Conservation (phyloP, 64 coral and sea anemone species). For the Porites lutea region DNA sequence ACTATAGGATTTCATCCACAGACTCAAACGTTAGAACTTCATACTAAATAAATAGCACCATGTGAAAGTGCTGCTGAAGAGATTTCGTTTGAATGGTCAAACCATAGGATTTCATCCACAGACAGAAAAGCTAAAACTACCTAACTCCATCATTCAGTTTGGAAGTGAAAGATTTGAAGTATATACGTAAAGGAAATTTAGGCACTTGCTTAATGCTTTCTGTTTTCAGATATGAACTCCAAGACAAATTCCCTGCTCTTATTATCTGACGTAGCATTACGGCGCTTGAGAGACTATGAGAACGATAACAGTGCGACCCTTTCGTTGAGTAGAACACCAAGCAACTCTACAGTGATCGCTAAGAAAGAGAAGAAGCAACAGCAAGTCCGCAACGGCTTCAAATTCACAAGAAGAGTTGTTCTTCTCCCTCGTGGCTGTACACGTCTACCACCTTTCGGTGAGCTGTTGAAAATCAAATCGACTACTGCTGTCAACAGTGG, state of each 20-base stretch:
- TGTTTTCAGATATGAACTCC: not conserved
- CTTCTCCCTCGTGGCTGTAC: constrained; percentile 5
- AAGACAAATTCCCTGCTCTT: constrained; percentile 16
- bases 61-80: too few species aligned
- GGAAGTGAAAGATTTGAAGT: too few species aligned
- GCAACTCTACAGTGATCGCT: not conserved
- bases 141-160: too few species aligned
- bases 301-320: not conserved
- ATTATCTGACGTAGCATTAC: not conserved
- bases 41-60: too few species aligned
- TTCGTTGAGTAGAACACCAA: not conserved
- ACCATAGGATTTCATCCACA: too few species aligned
- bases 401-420: constrained; percentile 1
- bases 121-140: too few species aligned
- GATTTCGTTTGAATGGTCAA: too few species aligned
- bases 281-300: not conserved
- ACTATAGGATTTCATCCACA: too few species aligned
- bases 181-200: too few species aligned
- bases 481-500: constrained; percentile 3
- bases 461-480: not conserved
- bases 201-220: not conserved
- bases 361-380: not conserved
- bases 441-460: not conserved
- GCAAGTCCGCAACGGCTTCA: not conserved
- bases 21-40: too few species aligned